Conservation (phyloP, 2,888 invertebrate species). For the Lithophane semibrunnea region DNA sequence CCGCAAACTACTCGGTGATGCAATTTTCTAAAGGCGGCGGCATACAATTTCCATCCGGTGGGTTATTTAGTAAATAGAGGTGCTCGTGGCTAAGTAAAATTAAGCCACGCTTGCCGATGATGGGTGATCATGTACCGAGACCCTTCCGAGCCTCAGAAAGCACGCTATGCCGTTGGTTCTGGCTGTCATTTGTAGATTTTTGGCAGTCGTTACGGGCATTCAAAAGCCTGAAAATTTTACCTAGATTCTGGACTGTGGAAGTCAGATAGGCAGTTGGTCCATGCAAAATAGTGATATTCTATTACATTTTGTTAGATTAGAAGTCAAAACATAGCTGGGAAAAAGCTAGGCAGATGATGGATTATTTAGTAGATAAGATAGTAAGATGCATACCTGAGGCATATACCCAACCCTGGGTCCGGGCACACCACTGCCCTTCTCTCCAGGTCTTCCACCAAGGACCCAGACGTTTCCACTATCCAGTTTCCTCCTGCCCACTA, state of each 20-base stretch:
- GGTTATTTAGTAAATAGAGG: not conserved
- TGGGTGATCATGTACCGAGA: not conserved
- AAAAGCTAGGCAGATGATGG: not conserved
- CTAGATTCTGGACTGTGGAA: not conserved
- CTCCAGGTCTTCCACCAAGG: constrained; percentile 93
- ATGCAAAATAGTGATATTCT: too few relatives aligned
- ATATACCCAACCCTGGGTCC: constrained; percentile 96
- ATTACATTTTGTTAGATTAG: not conserved
- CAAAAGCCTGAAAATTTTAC: not conserved
- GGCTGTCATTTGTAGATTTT: too few relatives aligned
- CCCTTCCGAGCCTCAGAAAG: not conserved
- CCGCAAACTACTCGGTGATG: not conserved
- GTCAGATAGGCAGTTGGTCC: not conserved
- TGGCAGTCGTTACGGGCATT: too few relatives aligned
- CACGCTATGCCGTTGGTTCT: not conserved
- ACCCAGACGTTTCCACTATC: constrained; percentile 94
- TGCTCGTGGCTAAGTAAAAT: not conserved
- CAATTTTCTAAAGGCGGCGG: not conserved
- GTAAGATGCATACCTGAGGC: constrained; percentile 92
- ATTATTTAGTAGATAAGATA: too few relatives aligned
- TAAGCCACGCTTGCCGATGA: not conserved
- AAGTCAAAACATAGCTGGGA: not conserved
- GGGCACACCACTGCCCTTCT: constrained; percentile 90
- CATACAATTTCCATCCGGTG: not conserved
- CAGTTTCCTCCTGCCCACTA: constrained; percentile 94